Base-by-base conservation (phyloP, 2,797 vertebrate species). In the Avahi laniger region DNA sequence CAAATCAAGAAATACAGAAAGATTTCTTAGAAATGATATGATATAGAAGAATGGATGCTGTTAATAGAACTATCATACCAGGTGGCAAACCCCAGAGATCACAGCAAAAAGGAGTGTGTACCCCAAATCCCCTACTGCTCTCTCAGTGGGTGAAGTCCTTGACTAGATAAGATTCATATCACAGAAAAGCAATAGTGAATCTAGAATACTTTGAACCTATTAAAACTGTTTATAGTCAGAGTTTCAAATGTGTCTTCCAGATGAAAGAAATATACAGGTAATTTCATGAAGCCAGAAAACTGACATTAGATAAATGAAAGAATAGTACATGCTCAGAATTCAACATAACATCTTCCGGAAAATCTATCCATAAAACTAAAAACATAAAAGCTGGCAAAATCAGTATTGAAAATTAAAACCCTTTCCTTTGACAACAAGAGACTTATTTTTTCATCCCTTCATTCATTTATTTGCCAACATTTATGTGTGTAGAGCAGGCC, bases 1-100 rank as follows among this genome's bases (percentile, higher is more conserved):
- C 50, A 96, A 94, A 85, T 90, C 54, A 95, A 94, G 22, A 94
- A 83, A 43, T 69, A 35, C 5, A 52, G 26, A 46, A 91, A 91
- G 14, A 10, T 61, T 76, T 88, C 88, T 94, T 90, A 78, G n/a
- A 43, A 89, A 91, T 91, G 20, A 15, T 11, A 33, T 3, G 4
- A 48, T 76, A 81, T 18, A 52, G 30, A 50, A 75, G 4, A 61
- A 52, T n/a, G 35, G 15, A 11, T 41, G 20, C 22, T 88, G 61
- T 91, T 54, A 48, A 78, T 30, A 54, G 5, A 8, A 89, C 7
- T 94, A n/a, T 18, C 54, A 81, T 5, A 12, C 12, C 22, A 72
- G 13, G 35, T 35, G n/a, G 35, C 67, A 84, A 87, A 80, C 73
- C 67, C 33, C 48, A 50, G 78, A 52, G 33, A 79, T 84, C 17